Base-by-base conservation (phyloP, 2,113 vertebrate genomes). In the Mionectes macconnelli region DNA sequence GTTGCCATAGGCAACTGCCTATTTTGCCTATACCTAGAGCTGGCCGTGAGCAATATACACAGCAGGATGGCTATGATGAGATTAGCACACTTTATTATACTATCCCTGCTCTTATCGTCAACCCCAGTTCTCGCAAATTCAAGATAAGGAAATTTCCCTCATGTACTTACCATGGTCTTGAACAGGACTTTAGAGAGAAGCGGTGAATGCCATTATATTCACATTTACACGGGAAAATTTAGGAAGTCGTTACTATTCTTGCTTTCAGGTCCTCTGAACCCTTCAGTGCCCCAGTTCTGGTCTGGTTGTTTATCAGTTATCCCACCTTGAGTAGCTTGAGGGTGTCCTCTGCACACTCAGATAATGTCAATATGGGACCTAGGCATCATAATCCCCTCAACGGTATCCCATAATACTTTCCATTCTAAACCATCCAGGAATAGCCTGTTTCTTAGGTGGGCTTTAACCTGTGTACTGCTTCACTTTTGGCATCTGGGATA, bases 11-110 rank as follows among this genome's bases (percentile, higher is more conserved):
- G 94, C 91, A 96, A 96, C 95, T 94, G 80, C 94, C 91, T 95
- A 92, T 95, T 95, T 97, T 97, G 93, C 93, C 95, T 94, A 90
- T 87, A 97, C 93, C 95, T 97, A 93, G 95, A 84, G 84, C 89
- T 89, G 77, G 69, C 89, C 10, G 1, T 66, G 81, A 94, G 94
- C 95, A 94, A 83, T 35, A 53, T 25, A 33, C 74, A 21, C 91
- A 87, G 91, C 53, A 87, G 94, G 77, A 95, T 94, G 90, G 73
- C 80, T 93, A 53, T 79, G 81, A 95, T 87, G 93, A 96, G 94
- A 96, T 97, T 96, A 97, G 84, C 93, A 73, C 84, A 79, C 63
- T 91, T 95, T 87, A 89, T 95, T 96, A 83, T 75, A 79, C 93
- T 87, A 84, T 76, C 70, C 93, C 62, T 87, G 50, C 93, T 95